Evolutionary conservation across 2,888 invertebrate genomes (phyloP).

Genomic region (Ommatoiulus sabulosus): DNA sequence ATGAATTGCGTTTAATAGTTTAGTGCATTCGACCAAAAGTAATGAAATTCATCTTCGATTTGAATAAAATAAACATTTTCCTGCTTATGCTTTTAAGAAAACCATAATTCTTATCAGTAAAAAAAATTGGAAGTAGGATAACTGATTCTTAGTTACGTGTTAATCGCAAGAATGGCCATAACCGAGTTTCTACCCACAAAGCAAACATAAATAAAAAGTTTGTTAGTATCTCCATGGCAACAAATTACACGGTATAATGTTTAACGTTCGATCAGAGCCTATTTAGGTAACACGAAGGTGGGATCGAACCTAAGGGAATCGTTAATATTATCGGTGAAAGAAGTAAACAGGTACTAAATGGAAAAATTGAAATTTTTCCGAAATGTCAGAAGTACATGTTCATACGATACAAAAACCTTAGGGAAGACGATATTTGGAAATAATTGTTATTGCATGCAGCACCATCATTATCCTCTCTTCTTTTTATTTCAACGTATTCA

Average conservation of each 20-base stretch:
- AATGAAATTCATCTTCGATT: too few species aligned
- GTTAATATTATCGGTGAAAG: constrained; percentile 7
- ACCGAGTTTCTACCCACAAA: constrained; percentile 5
- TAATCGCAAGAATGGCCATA: background rate
- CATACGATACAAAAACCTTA: too few species aligned
- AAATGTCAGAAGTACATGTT: background rate
- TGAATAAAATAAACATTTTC: background rate
- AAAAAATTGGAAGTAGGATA: background rate
- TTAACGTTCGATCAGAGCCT: background rate
- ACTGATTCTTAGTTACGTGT: background rate
- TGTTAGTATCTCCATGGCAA: background rate
- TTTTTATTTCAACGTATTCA: too few species aligned
- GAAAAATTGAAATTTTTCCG: background rate
- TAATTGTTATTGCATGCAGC: too few species aligned
- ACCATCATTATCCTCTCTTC: too few species aligned
- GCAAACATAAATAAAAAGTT: background rate
- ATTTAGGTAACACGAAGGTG: background rate
- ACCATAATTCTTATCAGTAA: too few species aligned
- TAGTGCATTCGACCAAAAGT: too few species aligned
- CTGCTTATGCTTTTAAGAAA: too few species aligned
- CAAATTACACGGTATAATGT: background rate
- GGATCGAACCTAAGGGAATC: background rate
- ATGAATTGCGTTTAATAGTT: too few species aligned
- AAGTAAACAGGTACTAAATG: constrained; percentile 27
- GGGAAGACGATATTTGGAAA: too few species aligned